Conservation (phyloP, 2,888 invertebrate species). For the Keiferia lycopersicella region DNA sequence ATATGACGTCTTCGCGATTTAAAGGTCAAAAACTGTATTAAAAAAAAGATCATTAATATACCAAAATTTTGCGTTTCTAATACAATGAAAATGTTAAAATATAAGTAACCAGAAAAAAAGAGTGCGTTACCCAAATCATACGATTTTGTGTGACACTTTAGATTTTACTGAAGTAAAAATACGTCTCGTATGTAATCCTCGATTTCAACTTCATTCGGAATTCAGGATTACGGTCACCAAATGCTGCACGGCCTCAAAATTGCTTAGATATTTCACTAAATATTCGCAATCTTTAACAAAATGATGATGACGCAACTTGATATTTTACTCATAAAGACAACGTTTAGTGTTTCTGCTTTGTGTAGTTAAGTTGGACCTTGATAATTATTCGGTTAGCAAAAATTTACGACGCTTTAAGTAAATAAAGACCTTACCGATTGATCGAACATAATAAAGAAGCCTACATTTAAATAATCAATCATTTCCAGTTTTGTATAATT, state of each 20-base stretch:
- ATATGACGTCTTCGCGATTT: no score
- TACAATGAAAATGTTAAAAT: no score
- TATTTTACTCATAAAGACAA: constrained; percentile 24
- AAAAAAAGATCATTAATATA: no score
- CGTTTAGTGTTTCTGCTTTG: constrained; percentile 8
- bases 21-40: no score
- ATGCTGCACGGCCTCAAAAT: background rate
- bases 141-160: no score
- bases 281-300: background rate
- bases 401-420: constrained; percentile 24
- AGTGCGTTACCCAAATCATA: no score
- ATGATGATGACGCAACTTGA: constrained; percentile 20
- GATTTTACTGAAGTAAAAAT: no score
- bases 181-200: background rate
- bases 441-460: constrained; percentile 34
- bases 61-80: no score
- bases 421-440: constrained; percentile 23
- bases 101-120: no score
- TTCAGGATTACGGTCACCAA: background rate
- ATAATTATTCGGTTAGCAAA: constrained; percentile 29
- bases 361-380: constrained; percentile 31
- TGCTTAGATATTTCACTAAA: background rate
- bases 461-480: constrained; percentile 19
- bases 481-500: constrained; percentile 10
- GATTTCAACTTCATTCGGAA: background rate